These are phyloP conservation scores for Syrphus vitripennis DNA, from an alignment of 2,888 invertebrate species.

Conservation along the genomic window DNA sequence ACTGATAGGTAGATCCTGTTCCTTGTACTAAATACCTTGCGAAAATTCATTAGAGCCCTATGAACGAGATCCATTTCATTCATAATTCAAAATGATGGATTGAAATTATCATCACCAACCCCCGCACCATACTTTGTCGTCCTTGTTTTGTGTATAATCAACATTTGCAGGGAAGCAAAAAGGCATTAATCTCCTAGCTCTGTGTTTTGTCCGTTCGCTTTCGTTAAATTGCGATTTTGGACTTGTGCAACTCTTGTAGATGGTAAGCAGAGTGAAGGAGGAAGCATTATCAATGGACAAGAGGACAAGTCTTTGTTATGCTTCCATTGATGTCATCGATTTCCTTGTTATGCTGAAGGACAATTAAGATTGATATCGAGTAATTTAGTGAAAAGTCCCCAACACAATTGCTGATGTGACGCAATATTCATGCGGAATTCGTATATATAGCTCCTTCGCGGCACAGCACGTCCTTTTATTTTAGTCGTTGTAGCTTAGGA, in stretches of 20 bases:
- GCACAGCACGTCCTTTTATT: constrained; percentile 10
- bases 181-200: constrained; percentile 66
- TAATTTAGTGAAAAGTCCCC: constrained; percentile 58
- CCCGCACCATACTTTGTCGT: constrained; percentile 20
- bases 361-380: constrained; percentile 71
- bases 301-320: constrained; percentile 55
- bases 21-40: constrained; percentile 69
- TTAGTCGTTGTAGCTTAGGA: constrained; percentile 25
- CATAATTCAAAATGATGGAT: constrained; percentile 72
- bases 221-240: constrained; percentile 36
- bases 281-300: neutral
- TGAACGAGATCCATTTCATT: constrained; percentile 70
- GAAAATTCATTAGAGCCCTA: constrained; percentile 68
- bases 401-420: constrained; percentile 65
- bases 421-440: constrained; percentile 59
- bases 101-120: constrained; percentile 67
- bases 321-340: constrained; percentile 66
- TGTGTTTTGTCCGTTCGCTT: constrained; percentile 48
- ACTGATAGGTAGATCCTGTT: constrained; percentile 72
- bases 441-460: constrained; percentile 6
- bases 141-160: constrained; percentile 62
- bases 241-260: constrained; percentile 19
- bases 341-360: constrained; percentile 61
- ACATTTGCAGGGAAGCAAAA: constrained; percentile 70
- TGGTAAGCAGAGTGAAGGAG: neutral